Evolutionary conservation across 2,113 vertebrate species (phyloP), one percentile per base, ranked within the genome.

Genomic region (Girardinichthys multiradiatus): DNA sequence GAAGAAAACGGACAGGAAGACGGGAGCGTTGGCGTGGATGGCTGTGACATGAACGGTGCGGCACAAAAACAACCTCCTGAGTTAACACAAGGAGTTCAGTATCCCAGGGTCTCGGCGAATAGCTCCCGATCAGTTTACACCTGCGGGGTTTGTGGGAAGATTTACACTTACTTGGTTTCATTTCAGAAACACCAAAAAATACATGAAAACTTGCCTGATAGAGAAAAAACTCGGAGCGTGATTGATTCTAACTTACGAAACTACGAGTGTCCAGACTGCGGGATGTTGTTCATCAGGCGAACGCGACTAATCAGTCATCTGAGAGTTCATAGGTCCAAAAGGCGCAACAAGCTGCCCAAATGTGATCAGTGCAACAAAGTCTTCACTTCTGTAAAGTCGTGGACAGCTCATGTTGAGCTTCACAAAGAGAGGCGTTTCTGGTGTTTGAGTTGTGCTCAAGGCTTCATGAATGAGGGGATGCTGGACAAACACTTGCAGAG

Each of bases 71-170:
- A 70, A 27, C 59, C 45, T 4, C 75, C 60, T 2, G 64, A 59
- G 17, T 51, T 28, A 0, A 28, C 64, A 2, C 48, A 64, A 29
- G 21, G 24, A 13, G 8, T 2, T 33, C 21, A 10, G 7, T 54
- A n/a, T 11, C 19, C 15, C 35, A 0, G 27, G 2, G 12, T 11
- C 31, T 54, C 54, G 1, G 3, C 33, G 62, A 57, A 70, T 0
- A 63, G 59, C 4, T 12, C 11, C 1, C 37, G 14, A 9, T 68
- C 48, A 14, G 30, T 35, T 14, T 87, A 88, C 26, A 2, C 28
- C 10, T 94, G 92, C 70, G 31, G 5, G 0, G 14, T 82, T 24
- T 94, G 93, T 61, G 93, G 91, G 8, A 94, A 94, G 66, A 42
- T 70, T 17, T 94, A 93, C 17, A 70, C 33, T 0, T 94, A 91